A percentile compares a stretch with the other conserved stretches of the same genome.
These are phyloP conservation scores for Zoanthus gigantus DNA, from an alignment of 92 coral and sea anemone genomes.

Conservation along the genomic window DNA sequence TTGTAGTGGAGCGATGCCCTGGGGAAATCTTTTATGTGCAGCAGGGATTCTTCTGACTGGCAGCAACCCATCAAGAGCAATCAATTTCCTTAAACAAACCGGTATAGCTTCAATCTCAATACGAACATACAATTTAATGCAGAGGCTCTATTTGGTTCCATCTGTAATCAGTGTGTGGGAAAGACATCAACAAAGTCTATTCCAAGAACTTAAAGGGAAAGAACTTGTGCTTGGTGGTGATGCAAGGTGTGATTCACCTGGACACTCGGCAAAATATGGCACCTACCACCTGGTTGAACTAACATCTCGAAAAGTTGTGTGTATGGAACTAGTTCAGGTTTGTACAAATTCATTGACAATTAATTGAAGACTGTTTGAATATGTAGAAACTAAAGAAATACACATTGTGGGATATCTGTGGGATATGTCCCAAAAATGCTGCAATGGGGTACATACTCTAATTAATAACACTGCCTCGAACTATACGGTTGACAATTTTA, in stretches of 20 bases:
- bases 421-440: not conserved
- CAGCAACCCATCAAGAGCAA: constrained; percentile 14
- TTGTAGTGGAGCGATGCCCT: constrained; percentile 12
- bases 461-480: too few relatives aligned
- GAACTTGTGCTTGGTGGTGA: constrained; percentile 28
- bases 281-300: constrained; percentile 31
- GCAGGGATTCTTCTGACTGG: constrained; percentile 20
- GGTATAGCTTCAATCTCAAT: not conserved
- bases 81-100: not conserved
- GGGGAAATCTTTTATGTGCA: constrained; percentile 18
- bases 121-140: constrained; percentile 11
- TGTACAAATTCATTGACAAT: not conserved
- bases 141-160: constrained; percentile 12
- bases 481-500: too few relatives aligned
- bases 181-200: not conserved
- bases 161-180: not conserved
- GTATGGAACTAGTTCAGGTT: constrained; percentile 29
- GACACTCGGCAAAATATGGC: constrained; percentile 25
- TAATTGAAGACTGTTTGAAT: too few relatives aligned
- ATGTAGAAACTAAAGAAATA: not conserved
- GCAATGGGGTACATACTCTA: not conserved
- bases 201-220: constrained; percentile 11
- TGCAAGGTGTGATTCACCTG: constrained; percentile 26
- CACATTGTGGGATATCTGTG: not conserved
- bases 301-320: constrained; percentile 17